Base-by-base conservation (phyloP, 2,113 vertebrate genomes). In the Amazona guildingii region DNA sequence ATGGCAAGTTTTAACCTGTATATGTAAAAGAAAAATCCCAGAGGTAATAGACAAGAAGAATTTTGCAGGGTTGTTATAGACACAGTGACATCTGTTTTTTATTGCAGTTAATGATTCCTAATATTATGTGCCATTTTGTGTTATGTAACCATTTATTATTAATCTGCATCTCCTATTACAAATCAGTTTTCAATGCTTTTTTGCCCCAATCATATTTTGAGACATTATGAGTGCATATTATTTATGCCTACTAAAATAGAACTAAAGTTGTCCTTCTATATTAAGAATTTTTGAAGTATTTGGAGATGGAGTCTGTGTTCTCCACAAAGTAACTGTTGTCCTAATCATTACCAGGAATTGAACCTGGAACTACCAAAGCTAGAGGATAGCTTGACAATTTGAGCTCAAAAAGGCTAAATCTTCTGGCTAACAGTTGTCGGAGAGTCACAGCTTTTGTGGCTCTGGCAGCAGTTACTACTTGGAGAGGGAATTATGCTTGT, bases 341-440 rank as follows among this genome's bases (percentile, higher is more conserved):
- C 78, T 97, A 96, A 96, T 97, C 87, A 70, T 95, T 96, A 95
- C 94, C 95, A 96, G 95, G 93, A 96, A 94, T 43, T 94, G 92
- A 96, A 96, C 96, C 90, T 97, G 96, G 86, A 96, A 93, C 92
- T 90, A 88, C 88, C 35, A 96, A 83, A 94, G 74, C 57, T 86
- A 66, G 63, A 79, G 83, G 88, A 95, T 66, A 92, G 57, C 66
- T 96, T 92, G 66, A 92, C 35, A 94, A 91, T 93, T 93, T 93
- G 83, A 96, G 80, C 88, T 92, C 64, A 95, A 78, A 94, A 91
- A 88, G 41, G 31, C 93, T 96, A 95, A 94, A 80, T 94, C 95
- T 92, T 90, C 92, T 97, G 95, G 92, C 92, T 96, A 90, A 37
- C 64, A 93, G 78, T 93, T 90, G 64, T 74, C 92, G 86, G 55